Evolutionary conservation across 2,113 vertebrate genomes (phyloP), one percentile per base, ranked within the genome.

Genomic region (Ramphastos sulfuratus): DNA sequence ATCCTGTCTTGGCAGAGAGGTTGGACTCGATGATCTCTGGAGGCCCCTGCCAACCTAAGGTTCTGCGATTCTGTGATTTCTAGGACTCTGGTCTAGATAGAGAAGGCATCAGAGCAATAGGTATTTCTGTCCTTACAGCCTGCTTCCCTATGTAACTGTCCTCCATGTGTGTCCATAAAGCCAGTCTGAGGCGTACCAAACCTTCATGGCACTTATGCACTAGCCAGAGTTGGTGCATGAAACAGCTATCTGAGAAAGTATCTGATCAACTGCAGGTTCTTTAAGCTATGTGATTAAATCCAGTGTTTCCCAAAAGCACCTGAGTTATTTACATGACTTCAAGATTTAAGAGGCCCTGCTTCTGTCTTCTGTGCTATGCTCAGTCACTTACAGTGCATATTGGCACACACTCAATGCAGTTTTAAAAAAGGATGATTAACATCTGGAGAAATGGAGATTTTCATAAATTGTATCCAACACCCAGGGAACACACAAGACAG

Each of bases 101-200:
- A 86, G 21, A 11, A 67, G 77, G n/a, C 6, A 3, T 35, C 28
- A 52, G 70, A 33, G 33, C 0, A 0, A 31, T 2, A 13, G 10
- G 11, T 27, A 55, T 33, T 19, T 79, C 67, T 66, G 37, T 48
- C 37, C 2, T 1, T 72, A 71, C 31, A 66, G 69, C 7, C 60
- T 76, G 37, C 80, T 61, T 65, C 52, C 87, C 39, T 20, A 58
- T 28, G 4, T n/a, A 82, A 55, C 10, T 39, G n/a, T 46, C 30
- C n/a, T 50, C 35, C 14, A 37, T 0, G 1, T 6, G 17, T 23
- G 27, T 27, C 59, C 55, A 27, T 3, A 65, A 58, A 76, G 39
- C n/a, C 61, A 35, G 20, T 37, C 72, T 55, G 72, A 42, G 30
- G 25, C 8, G 35, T 19, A n/a, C 17, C 69, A 92, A 46, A 66